Percentiles rank a stretch among this genome's conserved stretches.
Conservation (phyloP, 1,140 invertebrate species). For the Apis cerana region DNA sequence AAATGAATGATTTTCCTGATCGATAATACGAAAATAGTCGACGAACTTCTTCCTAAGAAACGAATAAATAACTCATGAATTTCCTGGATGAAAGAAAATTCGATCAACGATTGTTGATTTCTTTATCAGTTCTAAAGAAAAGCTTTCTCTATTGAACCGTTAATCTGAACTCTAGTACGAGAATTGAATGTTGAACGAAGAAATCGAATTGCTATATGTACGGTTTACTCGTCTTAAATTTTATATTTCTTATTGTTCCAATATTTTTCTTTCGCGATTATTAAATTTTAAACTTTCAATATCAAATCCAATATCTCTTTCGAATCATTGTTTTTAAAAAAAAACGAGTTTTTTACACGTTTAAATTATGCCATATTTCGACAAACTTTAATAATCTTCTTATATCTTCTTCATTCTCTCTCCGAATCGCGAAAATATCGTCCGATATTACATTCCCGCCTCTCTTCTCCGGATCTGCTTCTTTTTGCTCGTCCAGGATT, state of each 20-base stretch:
- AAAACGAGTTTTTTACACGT: not conserved
- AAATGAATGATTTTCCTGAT: conserved; percentile 4
- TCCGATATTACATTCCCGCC: not conserved
- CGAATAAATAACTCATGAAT: conserved; percentile 31
- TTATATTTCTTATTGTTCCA: too few relatives aligned
- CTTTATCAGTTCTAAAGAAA: conserved; percentile 36
- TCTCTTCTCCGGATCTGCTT: conserved; percentile 13
- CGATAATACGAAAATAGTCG: not conserved
- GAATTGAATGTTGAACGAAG: not conserved
- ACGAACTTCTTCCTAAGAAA: not conserved
- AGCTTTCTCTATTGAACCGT: conserved; percentile 1
- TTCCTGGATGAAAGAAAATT: conserved; percentile 23
- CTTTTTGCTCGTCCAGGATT: conserved; percentile 53
- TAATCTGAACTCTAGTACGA: conserved; percentile 6
- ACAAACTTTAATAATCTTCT: not conserved
- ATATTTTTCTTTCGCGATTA: too few relatives aligned
- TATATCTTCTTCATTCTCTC: not conserved
- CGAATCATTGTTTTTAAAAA: not conserved
- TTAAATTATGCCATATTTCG: not conserved
- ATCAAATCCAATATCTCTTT: not conserved
- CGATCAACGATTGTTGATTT: conserved; percentile 31
- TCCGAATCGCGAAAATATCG: not conserved
- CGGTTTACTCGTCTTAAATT: not conserved
- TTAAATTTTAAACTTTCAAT: not conserved
- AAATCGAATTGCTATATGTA: not conserved